Evolutionary conservation across 2,797 vertebrate species (phyloP).

Genomic region (Acanthurus tractus): DNA sequence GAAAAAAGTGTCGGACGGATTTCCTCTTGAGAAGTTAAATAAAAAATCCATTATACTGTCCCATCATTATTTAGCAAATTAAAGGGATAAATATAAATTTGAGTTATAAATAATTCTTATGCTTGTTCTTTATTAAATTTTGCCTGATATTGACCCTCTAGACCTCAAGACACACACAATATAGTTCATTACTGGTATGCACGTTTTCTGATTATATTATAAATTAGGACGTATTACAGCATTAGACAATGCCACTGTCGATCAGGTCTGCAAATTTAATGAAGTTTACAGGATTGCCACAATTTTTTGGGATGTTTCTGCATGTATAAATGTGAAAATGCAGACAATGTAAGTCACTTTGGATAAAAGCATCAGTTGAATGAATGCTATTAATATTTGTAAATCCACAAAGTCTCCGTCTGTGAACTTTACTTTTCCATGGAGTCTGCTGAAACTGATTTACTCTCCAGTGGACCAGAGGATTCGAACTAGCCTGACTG

Average conservation of each 20-base stretch:
- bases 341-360: neutral
- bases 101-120: too few species aligned
- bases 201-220: too few species aligned
- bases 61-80: too few species aligned
- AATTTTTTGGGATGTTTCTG: neutral
- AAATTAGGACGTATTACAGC: too few species aligned
- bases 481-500: slow-evolving; percentile 51
- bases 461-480: slow-evolving; percentile 61
- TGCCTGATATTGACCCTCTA: slow-evolving; percentile 4
- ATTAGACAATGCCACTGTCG: neutral
- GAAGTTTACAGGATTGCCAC: neutral
- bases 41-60: too few species aligned
- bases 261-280: neutral
- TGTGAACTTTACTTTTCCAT: slow-evolving; percentile 20
- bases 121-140: too few species aligned
- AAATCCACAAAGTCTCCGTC: slow-evolving; percentile 4
- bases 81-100: too few species aligned
- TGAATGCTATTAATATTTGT: slow-evolving; percentile 15
- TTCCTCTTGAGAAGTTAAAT: neutral
- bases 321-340: neutral
- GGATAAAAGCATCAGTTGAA: too few species aligned
- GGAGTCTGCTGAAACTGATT: slow-evolving; percentile 49
- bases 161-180: slow-evolving; percentile 4
- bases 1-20: neutral
- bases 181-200: slow-evolving; percentile 2